Conservation (phyloP, 2,888 invertebrate species). For the Noctua fimbriata region DNA sequence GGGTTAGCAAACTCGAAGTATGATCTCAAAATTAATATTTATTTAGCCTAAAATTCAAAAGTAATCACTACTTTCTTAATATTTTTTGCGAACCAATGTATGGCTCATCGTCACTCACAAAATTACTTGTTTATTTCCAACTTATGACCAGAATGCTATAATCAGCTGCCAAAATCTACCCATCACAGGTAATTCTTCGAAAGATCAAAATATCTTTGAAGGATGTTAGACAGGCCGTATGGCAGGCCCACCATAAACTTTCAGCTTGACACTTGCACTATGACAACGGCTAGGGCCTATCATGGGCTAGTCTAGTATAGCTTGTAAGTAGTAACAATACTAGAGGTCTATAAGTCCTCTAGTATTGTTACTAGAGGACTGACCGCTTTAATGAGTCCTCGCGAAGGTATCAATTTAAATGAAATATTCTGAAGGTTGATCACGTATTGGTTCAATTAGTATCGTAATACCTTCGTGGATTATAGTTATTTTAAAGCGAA, state of each 20-base stretch:
- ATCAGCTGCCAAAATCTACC: not conserved
- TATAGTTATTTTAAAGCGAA: no score
- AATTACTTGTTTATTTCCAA: no score
- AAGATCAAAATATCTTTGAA: not conserved
- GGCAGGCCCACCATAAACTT: not conserved
- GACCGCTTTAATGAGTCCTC: no score
- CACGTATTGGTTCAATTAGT: no score
- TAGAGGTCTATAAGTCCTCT: no score
- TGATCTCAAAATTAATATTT: not conserved
- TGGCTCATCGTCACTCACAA: not conserved
- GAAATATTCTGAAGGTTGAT: no score
- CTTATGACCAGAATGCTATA: not conserved
- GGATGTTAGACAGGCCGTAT: not conserved
- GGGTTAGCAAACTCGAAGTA: constrained; percentile 10
- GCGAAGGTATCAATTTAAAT: no score
- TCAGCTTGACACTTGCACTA: not conserved
- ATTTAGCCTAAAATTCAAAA: constrained; percentile 2
- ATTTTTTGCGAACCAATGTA: no score
- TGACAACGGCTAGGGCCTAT: not conserved
- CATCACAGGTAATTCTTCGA: not conserved
- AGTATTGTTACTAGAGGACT: no score
- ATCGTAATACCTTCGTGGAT: no score
- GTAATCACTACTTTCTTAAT: not conserved
- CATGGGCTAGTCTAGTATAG: not conserved
- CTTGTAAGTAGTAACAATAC: no score